phyloP scores from a whole-genome alignment of 2,888 invertebrate genomes.

The Laspeyria flexula region DNA sequence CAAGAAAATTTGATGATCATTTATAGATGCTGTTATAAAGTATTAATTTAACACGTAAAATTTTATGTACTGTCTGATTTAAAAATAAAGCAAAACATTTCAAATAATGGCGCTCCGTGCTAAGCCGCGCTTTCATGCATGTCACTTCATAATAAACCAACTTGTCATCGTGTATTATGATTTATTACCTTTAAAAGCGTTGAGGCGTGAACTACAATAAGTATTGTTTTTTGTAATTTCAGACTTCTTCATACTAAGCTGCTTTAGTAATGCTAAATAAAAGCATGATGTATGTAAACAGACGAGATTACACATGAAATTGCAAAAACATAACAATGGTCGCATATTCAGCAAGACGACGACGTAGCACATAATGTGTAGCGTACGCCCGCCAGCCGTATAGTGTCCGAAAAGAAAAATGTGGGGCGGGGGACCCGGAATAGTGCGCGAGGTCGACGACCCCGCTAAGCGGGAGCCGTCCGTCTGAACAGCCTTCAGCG shows the following conservation, averaged over 20 bases:
- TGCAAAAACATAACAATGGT: constrained; percentile 78
- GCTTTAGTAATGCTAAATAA: constrained; percentile 28
- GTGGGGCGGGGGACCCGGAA: constrained; percentile 69
- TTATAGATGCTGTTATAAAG: too few species aligned
- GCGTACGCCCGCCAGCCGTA: constrained; percentile 61
- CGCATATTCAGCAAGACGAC: constrained; percentile 74
- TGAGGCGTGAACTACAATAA: constrained; percentile 2
- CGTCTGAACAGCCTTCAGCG: constrained; percentile 61
- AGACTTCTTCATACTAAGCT: constrained; percentile 9
- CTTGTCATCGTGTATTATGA: constrained; percentile 10
- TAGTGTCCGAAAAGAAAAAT: constrained; percentile 83
- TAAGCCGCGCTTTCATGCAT: constrained; percentile 8
- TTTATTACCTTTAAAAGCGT: constrained; percentile 11
- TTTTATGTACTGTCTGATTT: too few species aligned
- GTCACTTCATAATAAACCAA: constrained; percentile 15
- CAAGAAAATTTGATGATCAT: neutral
- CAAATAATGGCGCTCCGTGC: constrained; percentile 19
- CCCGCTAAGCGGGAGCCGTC: constrained; percentile 55
- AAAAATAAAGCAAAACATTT: neutral
- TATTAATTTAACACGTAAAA: too few species aligned
- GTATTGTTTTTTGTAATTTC: constrained; percentile 14
- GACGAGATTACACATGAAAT: constrained; percentile 77
- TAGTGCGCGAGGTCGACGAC: constrained; percentile 71
- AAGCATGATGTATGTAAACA: constrained; percentile 31
- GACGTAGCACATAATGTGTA: constrained; percentile 72